Conservation (phyloP, 2,888 invertebrate species). For the Machimus rusticus region DNA sequence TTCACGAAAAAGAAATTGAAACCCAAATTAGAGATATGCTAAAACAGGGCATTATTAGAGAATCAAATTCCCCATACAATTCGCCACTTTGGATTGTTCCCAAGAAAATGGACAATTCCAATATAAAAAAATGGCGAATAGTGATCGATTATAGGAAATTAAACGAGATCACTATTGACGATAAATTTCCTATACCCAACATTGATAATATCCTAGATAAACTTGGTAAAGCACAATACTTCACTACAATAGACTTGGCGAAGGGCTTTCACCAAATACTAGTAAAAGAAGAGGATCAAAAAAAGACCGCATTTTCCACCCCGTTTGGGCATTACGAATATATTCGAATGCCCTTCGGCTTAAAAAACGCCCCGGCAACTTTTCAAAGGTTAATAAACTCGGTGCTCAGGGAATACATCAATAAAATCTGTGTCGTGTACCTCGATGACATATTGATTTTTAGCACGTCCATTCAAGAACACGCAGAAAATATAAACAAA, state of each 20-base stretch:
- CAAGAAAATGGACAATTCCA: neutral
- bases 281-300: neutral
- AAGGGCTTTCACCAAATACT: neutral
- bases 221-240: neutral
- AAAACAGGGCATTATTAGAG: neutral
- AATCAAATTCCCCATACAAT: neutral
- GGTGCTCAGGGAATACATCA: conserved; percentile 27
- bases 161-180: neutral
- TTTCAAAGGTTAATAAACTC: conserved; percentile 4
- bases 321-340: neutral
- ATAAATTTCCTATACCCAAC: neutral
- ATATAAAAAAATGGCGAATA: neutral
- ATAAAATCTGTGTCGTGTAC: conserved; percentile 42
- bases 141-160: neutral
- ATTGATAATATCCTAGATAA: neutral
- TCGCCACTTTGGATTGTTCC: neutral
- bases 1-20: no score
- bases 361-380: neutral
- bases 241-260: neutral
- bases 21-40: neutral
- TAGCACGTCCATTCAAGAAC: conserved; percentile 13
- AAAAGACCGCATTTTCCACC: neutral
- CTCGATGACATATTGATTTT: conserved; percentile 42
- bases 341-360: neutral
- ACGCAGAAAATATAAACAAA: no score